Percentiles rank a stretch among this genome's conserved stretches.
Conservation (phyloP, 2,797 vertebrate species). For the Myotis daubentonii region DNA sequence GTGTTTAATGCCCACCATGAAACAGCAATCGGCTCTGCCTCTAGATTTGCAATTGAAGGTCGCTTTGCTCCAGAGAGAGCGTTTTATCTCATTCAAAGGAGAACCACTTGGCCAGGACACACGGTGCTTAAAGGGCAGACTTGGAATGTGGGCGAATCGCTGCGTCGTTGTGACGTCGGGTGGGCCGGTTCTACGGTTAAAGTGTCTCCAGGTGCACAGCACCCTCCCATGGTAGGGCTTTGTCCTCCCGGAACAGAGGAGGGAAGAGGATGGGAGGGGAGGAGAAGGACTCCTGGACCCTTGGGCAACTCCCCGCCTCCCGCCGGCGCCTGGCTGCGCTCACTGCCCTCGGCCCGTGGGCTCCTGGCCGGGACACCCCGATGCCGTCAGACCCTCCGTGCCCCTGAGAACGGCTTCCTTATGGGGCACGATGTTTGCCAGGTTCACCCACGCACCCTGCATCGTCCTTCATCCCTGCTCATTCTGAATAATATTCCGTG, state of each 20-base stretch:
- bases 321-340: not conserved
- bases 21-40: not conserved
- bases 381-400: too few relatives aligned
- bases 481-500: not conserved
- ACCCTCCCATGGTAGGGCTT: not conserved
- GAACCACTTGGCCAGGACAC: not conserved
- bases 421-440: not conserved
- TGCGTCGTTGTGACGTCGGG: not conserved
- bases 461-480: not conserved
- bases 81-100: not conserved
- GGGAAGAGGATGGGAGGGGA: too few relatives aligned
- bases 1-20: not conserved
- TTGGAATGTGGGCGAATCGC: not conserved
- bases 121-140: not conserved
- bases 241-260: not conserved
- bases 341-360: not conserved
- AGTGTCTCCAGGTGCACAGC: not conserved
- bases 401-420: not conserved
- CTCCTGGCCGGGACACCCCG: not conserved
- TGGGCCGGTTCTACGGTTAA: not conserved
- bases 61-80: not conserved
- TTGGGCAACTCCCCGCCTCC: rapidly evolving
- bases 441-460: not conserved
- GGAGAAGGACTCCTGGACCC: not conserved
- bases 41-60: not conserved